Conservation (phyloP, 2,888 invertebrate species). For the Itoplectis maculator region DNA sequence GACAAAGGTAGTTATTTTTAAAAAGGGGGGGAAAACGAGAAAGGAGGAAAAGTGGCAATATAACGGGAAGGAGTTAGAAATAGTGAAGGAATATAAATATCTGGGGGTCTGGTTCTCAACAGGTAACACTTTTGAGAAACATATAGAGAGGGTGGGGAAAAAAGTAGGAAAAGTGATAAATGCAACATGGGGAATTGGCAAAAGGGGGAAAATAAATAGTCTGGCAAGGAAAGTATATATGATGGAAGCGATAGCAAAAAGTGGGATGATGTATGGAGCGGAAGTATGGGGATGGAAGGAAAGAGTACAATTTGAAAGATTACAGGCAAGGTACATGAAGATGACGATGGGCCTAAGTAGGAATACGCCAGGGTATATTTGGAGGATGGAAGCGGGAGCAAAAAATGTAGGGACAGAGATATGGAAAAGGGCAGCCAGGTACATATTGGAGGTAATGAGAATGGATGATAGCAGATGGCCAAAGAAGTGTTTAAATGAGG, state of each 20-base stretch:
- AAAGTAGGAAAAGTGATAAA: neutral
- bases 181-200: neutral
- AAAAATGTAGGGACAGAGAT: too few relatives aligned
- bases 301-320: neutral
- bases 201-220: neutral
- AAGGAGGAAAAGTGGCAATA: too few relatives aligned
- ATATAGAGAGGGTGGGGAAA: neutral
- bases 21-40: too few relatives aligned
- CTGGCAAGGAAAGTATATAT: neutral
- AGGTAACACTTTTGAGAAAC: too few relatives aligned
- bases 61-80: too few relatives aligned
- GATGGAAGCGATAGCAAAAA: neutral
- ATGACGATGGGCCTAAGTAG: too few relatives aligned
- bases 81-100: too few relatives aligned
- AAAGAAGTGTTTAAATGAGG: conserved; percentile 3
- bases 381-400: too few relatives aligned
- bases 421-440: neutral
- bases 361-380: too few relatives aligned
- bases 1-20: too few relatives aligned
- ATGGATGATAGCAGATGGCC: neutral
- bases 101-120: too few relatives aligned
- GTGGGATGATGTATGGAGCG: conserved; percentile 2
- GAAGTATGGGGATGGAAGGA: neutral
- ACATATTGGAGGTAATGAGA: neutral
- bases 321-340: neutral